phyloP scores from a whole-genome alignment of 1,140 invertebrate genomes.

The Drosophila tsacasi region DNA sequence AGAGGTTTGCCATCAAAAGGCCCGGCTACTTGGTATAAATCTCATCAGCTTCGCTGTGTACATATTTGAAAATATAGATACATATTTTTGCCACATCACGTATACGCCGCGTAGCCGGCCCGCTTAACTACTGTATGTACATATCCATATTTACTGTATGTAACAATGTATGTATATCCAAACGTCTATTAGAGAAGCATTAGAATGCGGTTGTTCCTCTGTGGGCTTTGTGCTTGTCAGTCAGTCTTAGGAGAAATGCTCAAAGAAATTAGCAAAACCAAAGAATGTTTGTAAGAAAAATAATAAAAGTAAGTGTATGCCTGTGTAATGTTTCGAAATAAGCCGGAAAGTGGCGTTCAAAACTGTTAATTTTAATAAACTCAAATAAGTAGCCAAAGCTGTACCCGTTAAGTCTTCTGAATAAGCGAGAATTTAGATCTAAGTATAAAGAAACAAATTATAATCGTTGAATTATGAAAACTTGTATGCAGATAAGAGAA shows the following conservation, averaged over 20 bases:
- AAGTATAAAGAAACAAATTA: neutral
- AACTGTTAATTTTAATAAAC: conserved; percentile 32
- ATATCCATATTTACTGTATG: conserved; percentile 40
- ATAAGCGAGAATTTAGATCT: conserved; percentile 7
- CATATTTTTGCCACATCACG: conserved; percentile 56
- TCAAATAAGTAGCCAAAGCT: conserved; percentile 64
- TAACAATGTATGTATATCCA: conserved; percentile 16
- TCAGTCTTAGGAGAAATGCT: conserved; percentile 59
- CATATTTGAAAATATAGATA: conserved; percentile 51
- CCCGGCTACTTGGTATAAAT: conserved; percentile 15
- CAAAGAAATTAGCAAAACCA: conserved; percentile 43
- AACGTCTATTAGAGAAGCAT: conserved; percentile 23
- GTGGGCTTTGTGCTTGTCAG: conserved; percentile 57
- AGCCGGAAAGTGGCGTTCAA: conserved; percentile 6
- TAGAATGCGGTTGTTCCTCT: conserved; percentile 66
- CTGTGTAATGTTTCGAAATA: conserved; percentile 1
- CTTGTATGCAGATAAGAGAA: neutral
- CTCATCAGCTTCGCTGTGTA: conserved; percentile 58
- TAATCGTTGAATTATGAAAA: conserved; percentile 15
- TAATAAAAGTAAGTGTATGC: conserved; percentile 8
- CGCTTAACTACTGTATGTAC: conserved; percentile 53
- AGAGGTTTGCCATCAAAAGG: conserved; percentile 48
- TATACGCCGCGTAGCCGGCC: conserved; percentile 63
- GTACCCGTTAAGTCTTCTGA: conserved; percentile 26
- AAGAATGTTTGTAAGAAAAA: neutral